Evolutionary conservation across 2,113 vertebrate species (phyloP).

Genomic region (Ornithorhynchus anatinus): DNA sequence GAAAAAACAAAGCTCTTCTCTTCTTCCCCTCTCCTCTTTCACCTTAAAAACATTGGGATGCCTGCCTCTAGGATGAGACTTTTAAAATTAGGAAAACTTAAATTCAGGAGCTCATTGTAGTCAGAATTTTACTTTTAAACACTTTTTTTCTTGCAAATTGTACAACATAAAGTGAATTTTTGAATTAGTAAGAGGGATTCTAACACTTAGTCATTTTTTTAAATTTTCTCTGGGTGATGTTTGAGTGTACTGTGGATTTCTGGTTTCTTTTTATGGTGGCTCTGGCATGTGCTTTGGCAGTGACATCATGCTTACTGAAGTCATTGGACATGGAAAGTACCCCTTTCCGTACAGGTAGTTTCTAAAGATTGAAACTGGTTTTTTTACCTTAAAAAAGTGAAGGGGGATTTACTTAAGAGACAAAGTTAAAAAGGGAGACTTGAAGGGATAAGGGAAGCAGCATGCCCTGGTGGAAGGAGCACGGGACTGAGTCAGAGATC

Average conservation of each 20-base stretch:
- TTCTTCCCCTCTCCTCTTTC: too few species aligned
- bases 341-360: background rate
- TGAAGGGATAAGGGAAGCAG: too few species aligned
- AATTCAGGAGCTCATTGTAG: too few species aligned
- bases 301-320: conserved; percentile 14
- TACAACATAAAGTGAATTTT: too few species aligned
- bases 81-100: too few species aligned
- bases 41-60: too few species aligned
- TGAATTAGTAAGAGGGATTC: background rate
- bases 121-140: conserved; percentile 5
- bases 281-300: background rate
- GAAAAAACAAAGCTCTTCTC: too few species aligned
- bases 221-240: conserved; percentile 21
- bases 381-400: background rate
- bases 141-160: too few species aligned
- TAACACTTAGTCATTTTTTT: conserved; percentile 17
- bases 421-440: background rate
- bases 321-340: conserved; percentile 15
- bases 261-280: conserved; percentile 27
- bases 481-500: too few species aligned
- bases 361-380: background rate
- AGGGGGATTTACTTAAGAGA: background rate
- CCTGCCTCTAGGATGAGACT: too few species aligned
- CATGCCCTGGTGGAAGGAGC: too few species aligned
- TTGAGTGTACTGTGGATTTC: background rate